These are phyloP conservation scores for Tyrannus savana DNA, from an alignment of 2,113 vertebrate genomes.

Conservation along the genomic window DNA sequence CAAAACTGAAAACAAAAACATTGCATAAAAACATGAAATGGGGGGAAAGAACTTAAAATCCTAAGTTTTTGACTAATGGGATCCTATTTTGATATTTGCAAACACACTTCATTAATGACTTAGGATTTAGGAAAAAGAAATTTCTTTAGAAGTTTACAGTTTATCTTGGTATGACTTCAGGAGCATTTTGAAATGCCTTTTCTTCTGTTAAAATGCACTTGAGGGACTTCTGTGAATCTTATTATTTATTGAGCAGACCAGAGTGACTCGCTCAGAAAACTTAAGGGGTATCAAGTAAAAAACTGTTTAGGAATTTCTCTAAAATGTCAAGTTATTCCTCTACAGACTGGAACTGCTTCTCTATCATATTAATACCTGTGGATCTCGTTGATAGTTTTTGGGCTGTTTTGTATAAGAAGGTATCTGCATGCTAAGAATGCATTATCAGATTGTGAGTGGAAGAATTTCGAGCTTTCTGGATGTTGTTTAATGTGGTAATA, in stretches of 20 bases:
- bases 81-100: background rate
- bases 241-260: background rate
- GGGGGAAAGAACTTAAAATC: background rate
- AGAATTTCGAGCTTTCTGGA: background rate
- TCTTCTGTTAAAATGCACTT: background rate
- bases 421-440: background rate
- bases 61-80: background rate
- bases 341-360: background rate
- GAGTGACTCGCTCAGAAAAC: background rate
- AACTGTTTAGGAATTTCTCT: background rate
- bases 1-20: background rate
- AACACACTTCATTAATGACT: background rate
- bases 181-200: background rate
- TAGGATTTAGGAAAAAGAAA: background rate
- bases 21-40: background rate
- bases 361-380: background rate
- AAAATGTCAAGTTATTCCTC: background rate
- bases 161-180: background rate
- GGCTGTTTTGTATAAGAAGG: background rate
- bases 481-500: background rate
- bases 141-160: background rate
- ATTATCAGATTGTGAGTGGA: background rate
- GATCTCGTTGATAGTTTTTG: background rate
- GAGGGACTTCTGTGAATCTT: background rate
- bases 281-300: background rate